Base-by-base conservation (phyloP, 2,888 invertebrate genomes). In the Eristalis arbustorum region DNA sequence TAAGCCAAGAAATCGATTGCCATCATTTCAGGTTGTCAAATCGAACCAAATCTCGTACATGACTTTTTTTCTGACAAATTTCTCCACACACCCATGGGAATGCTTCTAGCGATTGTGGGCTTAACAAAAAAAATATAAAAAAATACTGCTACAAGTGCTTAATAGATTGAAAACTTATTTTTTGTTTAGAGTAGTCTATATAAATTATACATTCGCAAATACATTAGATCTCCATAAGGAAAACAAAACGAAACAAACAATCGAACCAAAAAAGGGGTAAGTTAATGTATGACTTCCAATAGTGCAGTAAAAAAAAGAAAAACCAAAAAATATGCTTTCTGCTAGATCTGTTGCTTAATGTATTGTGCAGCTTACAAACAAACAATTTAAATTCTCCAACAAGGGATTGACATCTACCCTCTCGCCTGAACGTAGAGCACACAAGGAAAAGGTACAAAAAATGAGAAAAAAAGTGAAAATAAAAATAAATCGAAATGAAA, bases 311-410 rank as follows among this genome's bases (percentile, higher is more conserved):
- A 74, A 57, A 31, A 31, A 31, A 31, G 5, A 31, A 31, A 31
- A 31, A 31, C 4, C 31, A 31, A 68, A 75, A 76, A 61, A n/a
- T n/a, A n/a, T 18, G 68, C 74, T 77, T 87, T 78, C 63, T 78
- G 87, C 87, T 87, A 88, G 73, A 76, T 68, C 78, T 88, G 76
- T 88, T 83, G 87, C 87, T 88, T 88, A 28, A 68, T 83, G 83
- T 88, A 79, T 67, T 83, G 79, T 88, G 79, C 79, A 79, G 87
- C 87, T 88, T 82, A n/a, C 66, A 22, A 57, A 59, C 25, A 68
- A 66, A 49, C 42, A 62, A 74, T 10, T 61, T 22, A 64, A 62
- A 14, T 49, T 59, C 22, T 78, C 71, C 62, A 80, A 72, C 66
- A 74, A 67, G 18, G 62, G 79, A 68, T 68, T 73, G 37, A 64